Percentiles rank a stretch among this genome's conserved stretches.
Conservation (phyloP, 2,888 invertebrate genomes). For the Ormyrus labotus region DNA sequence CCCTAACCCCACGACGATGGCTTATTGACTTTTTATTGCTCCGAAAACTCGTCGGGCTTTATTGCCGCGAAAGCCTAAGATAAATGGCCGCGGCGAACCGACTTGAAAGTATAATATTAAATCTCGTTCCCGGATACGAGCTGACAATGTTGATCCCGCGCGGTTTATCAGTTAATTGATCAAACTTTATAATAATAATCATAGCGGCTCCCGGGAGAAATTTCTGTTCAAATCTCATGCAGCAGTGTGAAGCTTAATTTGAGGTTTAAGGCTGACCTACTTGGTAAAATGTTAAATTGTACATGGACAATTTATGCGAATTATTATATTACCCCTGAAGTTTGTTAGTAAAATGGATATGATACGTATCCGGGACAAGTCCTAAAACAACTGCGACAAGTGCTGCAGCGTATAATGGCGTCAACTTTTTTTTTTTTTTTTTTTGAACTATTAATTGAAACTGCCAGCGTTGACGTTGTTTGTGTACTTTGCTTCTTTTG, state of each 20-base stretch:
- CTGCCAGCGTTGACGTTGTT: neutral
- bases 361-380: neutral
- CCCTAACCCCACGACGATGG: neutral
- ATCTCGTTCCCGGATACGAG: neutral
- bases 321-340: slow-evolving; percentile 6
- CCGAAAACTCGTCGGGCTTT: neutral
- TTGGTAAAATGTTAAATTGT: slow-evolving; percentile 18
- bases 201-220: slow-evolving; percentile 26
- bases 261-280: slow-evolving; percentile 34
- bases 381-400: neutral
- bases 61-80: neutral
- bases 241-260: slow-evolving; percentile 19
- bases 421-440: too few relatives aligned
- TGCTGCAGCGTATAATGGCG: too few relatives aligned
- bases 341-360: slow-evolving; percentile 1
- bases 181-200: slow-evolving; percentile 30
- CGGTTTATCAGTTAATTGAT: slow-evolving; percentile 27
- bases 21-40: slow-evolving; percentile 34
- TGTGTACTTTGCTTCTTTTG: neutral
- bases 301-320: slow-evolving; percentile 15
- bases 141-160: neutral
- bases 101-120: neutral
- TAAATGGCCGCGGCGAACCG: neutral
- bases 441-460: too few relatives aligned
- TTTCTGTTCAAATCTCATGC: slow-evolving; percentile 12